phyloP scores from a whole-genome alignment of 2,113 vertebrate genomes.

The Paramormyrops kingsleyae region DNA sequence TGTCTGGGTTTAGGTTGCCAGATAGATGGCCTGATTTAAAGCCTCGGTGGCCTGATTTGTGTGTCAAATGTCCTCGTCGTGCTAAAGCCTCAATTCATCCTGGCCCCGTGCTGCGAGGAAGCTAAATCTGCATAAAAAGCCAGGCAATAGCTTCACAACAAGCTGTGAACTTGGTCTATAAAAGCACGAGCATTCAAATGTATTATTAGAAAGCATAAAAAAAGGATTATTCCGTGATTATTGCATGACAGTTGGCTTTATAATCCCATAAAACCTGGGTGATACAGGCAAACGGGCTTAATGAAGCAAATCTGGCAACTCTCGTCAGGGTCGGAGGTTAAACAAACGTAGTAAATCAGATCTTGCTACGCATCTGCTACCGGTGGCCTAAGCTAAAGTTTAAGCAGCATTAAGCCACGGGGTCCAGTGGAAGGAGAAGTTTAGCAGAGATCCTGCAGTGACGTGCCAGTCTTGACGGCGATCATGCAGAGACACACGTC shows the following conservation, averaged over 20 bases:
- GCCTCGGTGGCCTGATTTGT: neutral
- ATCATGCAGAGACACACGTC: neutral
- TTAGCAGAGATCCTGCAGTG: neutral
- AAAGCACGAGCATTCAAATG: neutral
- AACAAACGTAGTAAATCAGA: neutral
- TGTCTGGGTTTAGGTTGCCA: neutral
- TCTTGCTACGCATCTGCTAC: neutral
- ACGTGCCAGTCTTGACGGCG: too few species aligned
- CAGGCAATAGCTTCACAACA: neutral
- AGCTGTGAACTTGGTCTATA: neutral
- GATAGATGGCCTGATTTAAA: neutral
- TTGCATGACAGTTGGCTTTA: constrained; percentile 7
- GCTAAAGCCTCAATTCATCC: neutral
- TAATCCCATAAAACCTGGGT: neutral
- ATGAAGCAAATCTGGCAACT: neutral
- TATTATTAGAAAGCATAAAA: constrained; percentile 12
- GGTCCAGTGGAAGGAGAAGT: neutral
- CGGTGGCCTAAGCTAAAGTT: neutral
- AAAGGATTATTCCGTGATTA: constrained; percentile 4
- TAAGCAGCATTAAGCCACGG: neutral
- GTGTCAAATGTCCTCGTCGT: neutral
- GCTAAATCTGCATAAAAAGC: neutral
- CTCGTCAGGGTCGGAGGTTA: neutral
- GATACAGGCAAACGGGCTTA: neutral
- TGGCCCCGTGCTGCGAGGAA: neutral